Evolutionary conservation across 2,797 vertebrate genomes (phyloP).

Genomic region (Euphonia xanthogaster): DNA sequence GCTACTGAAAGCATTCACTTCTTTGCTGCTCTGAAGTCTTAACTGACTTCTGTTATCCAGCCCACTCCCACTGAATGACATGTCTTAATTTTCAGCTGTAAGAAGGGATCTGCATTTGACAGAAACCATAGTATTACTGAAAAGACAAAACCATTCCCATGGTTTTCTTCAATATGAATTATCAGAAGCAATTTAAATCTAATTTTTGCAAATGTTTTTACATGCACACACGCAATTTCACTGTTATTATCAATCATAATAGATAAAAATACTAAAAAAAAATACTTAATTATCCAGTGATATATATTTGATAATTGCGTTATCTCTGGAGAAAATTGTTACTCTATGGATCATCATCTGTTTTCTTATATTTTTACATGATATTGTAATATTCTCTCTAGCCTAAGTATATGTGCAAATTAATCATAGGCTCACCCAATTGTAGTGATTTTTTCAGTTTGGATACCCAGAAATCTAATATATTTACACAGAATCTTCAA

Average conservation of each 20-base stretch:
- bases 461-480: neutral
- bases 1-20: neutral
- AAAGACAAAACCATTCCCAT: neutral
- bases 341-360: neutral
- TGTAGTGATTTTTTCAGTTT: neutral
- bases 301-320: neutral
- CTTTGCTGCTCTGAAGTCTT: neutral
- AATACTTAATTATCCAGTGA: neutral
- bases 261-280: neutral
- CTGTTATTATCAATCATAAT: neutral
- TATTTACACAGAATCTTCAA: neutral
- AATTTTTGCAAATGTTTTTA: neutral
- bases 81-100: neutral
- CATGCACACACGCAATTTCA: neutral
- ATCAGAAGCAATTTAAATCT: neutral
- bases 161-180: neutral
- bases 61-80: neutral
- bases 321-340: neutral
- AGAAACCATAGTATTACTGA: neutral
- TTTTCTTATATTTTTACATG: neutral
- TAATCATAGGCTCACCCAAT: neutral
- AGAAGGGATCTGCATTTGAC: neutral
- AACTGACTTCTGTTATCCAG: neutral
- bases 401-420: neutral
- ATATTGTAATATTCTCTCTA: neutral